Conservation (phyloP, 1,140 invertebrate genomes). For the Melitaea cinxia region DNA sequence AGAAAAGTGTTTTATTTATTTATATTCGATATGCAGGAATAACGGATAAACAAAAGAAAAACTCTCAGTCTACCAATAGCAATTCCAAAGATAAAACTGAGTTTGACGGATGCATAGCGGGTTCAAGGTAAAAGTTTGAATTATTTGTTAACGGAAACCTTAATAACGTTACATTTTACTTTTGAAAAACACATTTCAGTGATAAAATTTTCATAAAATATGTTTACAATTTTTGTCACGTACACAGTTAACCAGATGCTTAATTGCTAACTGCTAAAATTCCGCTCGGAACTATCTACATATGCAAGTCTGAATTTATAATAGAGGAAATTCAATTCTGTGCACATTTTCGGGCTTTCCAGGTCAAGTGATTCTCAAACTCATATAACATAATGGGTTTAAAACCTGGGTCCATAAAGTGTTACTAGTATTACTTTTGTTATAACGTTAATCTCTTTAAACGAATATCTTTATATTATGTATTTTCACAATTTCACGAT, state of each 20-base stretch:
- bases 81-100: too few species aligned
- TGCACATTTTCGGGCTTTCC: conserved; percentile 34
- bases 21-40: too few species aligned
- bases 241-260: conserved; percentile 7
- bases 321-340: conserved; percentile 38
- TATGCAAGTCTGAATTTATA: conserved; percentile 29
- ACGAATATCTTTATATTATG: too few species aligned
- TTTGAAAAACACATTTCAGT: neutral
- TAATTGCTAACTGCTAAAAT: conserved; percentile 26
- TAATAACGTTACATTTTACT: too few species aligned
- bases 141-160: too few species aligned
- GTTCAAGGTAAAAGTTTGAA: too few species aligned
- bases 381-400: conserved; percentile 33
- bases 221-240: neutral
- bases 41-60: too few species aligned
- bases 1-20: too few species aligned
- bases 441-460: neutral
- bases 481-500: too few species aligned
- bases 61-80: too few species aligned
- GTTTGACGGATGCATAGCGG: too few species aligned
- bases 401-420: conserved; percentile 4
- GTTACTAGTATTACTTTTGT: neutral
- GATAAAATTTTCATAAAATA: neutral
- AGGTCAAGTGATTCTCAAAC: conserved; percentile 32
- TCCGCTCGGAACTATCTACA: conserved; percentile 20